These are phyloP conservation scores for Drosophila eugracilis DNA, from an alignment of 1,140 invertebrate species.

Conservation along the genomic window DNA sequence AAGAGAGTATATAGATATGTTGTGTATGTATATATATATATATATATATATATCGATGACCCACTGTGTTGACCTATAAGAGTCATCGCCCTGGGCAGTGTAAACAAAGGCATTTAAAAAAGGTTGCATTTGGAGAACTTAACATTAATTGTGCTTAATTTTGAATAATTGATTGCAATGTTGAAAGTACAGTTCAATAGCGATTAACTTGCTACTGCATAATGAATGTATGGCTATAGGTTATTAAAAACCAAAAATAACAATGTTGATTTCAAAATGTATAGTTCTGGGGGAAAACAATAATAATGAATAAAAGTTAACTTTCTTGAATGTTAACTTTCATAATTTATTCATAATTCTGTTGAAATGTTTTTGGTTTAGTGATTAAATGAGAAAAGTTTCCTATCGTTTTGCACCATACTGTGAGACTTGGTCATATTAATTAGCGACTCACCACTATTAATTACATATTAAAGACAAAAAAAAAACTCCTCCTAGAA, in stretches of 20 bases:
- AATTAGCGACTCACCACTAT: no score
- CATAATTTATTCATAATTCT: no score
- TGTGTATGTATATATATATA: no score
- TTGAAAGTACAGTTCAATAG: slow-evolving; percentile 1
- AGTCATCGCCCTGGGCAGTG: slow-evolving; percentile 10
- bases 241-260: no score
- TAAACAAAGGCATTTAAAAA: slow-evolving; percentile 11
- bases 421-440: no score
- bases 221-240: neutral
- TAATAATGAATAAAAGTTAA: no score
- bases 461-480: neutral
- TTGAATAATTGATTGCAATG: slow-evolving; percentile 8
- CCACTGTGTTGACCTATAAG: slow-evolving; percentile 12
- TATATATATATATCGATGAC: slow-evolving; percentile 6
- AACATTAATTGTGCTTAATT: neutral
- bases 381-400: no score
- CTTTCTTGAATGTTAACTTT: no score
- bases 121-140: slow-evolving; percentile 6
- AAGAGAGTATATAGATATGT: no score
- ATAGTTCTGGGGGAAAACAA: neutral
- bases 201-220: neutral
- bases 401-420: no score
- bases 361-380: no score
- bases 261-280: neutral
- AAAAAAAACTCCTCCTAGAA: neutral